Conservation (phyloP, 2,113 vertebrate genomes). For the Zosterops pallidus region DNA sequence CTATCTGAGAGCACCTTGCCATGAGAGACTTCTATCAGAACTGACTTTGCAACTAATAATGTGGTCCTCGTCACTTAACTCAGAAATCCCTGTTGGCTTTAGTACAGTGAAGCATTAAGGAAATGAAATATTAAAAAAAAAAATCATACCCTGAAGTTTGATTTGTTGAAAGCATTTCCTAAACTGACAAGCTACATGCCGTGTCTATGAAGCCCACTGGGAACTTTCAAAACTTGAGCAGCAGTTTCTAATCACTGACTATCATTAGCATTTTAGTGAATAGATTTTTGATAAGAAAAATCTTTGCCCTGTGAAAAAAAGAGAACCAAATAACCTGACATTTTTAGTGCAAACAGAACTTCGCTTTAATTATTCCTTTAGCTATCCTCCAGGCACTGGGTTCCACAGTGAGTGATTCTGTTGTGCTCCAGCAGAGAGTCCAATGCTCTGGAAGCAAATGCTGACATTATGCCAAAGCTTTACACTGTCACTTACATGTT, state of each 20-base stretch:
- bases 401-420: neutral
- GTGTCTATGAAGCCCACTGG: slow-evolving; percentile 75
- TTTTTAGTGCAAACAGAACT: slow-evolving; percentile 56
- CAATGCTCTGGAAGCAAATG: neutral
- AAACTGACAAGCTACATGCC: slow-evolving; percentile 77
- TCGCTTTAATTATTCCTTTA: slow-evolving; percentile 57
- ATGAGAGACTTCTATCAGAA: slow-evolving; percentile 65
- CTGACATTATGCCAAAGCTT: neutral
- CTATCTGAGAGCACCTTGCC: slow-evolving; percentile 52
- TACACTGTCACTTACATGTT: neutral
- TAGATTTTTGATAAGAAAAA: slow-evolving; percentile 78
- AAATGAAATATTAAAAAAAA: slow-evolving; percentile 65
- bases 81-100: slow-evolving; percentile 69
- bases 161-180: slow-evolving; percentile 76
- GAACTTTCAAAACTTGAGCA: slow-evolving; percentile 78
- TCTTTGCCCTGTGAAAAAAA: slow-evolving; percentile 64
- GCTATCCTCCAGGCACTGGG: neutral
- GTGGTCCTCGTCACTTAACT: slow-evolving; percentile 74
- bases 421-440: neutral
- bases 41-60: slow-evolving; percentile 65
- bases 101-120: slow-evolving; percentile 78
- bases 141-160: slow-evolving; percentile 70
- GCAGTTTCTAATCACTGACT: slow-evolving; percentile 81
- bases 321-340: neutral
- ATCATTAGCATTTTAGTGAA: slow-evolving; percentile 81